A percentile compares a stretch with the other conserved stretches of the same genome.
Evolutionary conservation across 2,113 vertebrate genomes (phyloP).

Genomic region (Pygoscelis antarcticus): DNA sequence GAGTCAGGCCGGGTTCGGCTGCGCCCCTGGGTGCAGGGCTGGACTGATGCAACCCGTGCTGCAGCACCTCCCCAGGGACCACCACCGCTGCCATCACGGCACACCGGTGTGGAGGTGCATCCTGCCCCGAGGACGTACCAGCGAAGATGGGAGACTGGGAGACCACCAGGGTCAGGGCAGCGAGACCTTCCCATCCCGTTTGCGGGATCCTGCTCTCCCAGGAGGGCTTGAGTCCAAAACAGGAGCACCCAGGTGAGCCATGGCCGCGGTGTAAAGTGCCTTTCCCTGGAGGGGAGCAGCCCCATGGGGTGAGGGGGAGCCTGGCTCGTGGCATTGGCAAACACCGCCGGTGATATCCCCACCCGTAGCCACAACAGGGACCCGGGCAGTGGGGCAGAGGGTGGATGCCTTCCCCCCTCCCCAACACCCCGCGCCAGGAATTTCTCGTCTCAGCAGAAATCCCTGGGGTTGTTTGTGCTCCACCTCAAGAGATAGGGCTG

Average conservation of each 20-base stretch:
- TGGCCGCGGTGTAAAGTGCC: accelerated
- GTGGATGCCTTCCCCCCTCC: background rate
- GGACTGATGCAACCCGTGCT: background rate
- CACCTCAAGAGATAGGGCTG: background rate
- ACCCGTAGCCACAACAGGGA: background rate
- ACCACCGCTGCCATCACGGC: accelerated
- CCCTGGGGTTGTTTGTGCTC: constrained; percentile 3
- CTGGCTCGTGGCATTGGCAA: background rate
- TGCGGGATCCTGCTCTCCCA: background rate
- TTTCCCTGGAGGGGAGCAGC: background rate
- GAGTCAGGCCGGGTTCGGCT: accelerated
- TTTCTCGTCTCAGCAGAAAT: constrained; percentile 35
- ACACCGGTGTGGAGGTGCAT: accelerated
- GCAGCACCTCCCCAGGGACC: background rate
- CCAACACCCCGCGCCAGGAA: background rate
- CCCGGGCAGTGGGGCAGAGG: background rate
- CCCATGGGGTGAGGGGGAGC: background rate
- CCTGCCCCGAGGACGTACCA: background rate
- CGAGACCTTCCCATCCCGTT: background rate
- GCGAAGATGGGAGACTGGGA: background rate
- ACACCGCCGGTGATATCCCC: accelerated
- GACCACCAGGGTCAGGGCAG: background rate
- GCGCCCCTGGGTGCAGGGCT: background rate
- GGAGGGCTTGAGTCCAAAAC: background rate
- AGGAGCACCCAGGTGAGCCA: background rate